Base-by-base conservation (phyloP, 2,888 invertebrate species). In the Trachelus tabidus region DNA sequence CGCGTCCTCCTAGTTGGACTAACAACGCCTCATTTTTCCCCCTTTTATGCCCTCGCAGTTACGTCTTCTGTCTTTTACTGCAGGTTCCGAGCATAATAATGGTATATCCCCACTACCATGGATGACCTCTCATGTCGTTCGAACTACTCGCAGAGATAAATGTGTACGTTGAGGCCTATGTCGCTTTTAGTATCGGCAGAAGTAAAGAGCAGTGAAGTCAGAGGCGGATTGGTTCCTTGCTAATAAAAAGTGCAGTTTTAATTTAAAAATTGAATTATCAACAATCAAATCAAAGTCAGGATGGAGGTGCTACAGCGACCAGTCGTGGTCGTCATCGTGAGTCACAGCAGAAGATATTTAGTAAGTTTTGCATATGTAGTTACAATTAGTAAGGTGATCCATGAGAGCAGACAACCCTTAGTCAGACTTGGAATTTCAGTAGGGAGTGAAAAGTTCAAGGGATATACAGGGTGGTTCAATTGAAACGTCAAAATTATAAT, bases 81-180 rank as follows among this genome's bases (percentile, higher is more conserved):
- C 12, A 71, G 31, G 71, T 71, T 71, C 56, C 56, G 23, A 34
- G 71, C 31, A 71, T 71, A 71, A 71, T 23, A 71, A 12, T 34
- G 56, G 86, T 87, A 86, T 83, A 83, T 83, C 83, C 85, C 81
- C 89, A 87, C 89, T 85, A 84, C 87, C 78, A 82, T 83, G 85
- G 89, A 90, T 91, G 91, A 91, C 91, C 91, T 91, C 91, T 89
- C 84, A 89, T 88, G 88, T 88, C 87, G 88, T 89, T 89, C 88
- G 87, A 90, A 89, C 87, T 86, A 83, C 84, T 87, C 86, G 88
- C 86, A 89, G 87, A 90, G 89, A 91, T 91, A 91, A 91, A 91
- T 90, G 89, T 90, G 87, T 90, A 90, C 89, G 89, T 88, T 82
- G 86, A 83, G 85, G 84, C 85, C 85, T 85, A 86, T 87, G 87